A percentile compares a stretch with the other conserved stretches of the same genome.
Conservation (phyloP, 2,113 vertebrate genomes). For the Erpornis zantholeuca region DNA sequence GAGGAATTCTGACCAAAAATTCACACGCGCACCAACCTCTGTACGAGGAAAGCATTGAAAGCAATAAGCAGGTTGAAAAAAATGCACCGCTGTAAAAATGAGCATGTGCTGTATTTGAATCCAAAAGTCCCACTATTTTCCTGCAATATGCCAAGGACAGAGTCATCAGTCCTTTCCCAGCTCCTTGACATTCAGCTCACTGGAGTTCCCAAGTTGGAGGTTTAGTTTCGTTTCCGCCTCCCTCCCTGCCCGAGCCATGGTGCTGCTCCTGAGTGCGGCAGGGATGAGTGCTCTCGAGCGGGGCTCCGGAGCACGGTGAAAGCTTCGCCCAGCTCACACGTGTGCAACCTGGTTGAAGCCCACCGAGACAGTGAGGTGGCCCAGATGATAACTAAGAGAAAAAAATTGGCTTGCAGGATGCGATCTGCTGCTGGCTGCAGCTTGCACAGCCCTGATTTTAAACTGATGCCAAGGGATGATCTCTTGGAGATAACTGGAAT, state of each 20-base stretch:
- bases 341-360: not conserved
- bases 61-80: not conserved
- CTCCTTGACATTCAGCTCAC: slow-evolving; percentile 35
- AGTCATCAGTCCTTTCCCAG: not conserved
- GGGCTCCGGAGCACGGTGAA: not conserved
- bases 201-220: not conserved
- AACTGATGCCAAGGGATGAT: not conserved
- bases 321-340: not conserved
- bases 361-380: not conserved
- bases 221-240: slow-evolving; percentile 16
- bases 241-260: not conserved
- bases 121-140: not conserved
- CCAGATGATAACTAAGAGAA: not conserved
- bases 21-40: not conserved
- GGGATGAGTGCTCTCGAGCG: fast-evolving
- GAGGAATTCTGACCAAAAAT: not conserved
- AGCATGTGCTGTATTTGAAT: not conserved
- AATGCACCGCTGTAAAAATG: not conserved
- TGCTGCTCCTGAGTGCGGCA: not conserved
- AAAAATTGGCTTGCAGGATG: not conserved
- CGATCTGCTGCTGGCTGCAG: fast-evolving
- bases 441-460: not conserved
- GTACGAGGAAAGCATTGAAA: not conserved
- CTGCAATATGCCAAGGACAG: not conserved
- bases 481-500: not conserved